A percentile compares a stretch with the other conserved stretches of the same genome.
phyloP scores from a whole-genome alignment of 2,888 invertebrate species.

The Acronicta psi region DNA sequence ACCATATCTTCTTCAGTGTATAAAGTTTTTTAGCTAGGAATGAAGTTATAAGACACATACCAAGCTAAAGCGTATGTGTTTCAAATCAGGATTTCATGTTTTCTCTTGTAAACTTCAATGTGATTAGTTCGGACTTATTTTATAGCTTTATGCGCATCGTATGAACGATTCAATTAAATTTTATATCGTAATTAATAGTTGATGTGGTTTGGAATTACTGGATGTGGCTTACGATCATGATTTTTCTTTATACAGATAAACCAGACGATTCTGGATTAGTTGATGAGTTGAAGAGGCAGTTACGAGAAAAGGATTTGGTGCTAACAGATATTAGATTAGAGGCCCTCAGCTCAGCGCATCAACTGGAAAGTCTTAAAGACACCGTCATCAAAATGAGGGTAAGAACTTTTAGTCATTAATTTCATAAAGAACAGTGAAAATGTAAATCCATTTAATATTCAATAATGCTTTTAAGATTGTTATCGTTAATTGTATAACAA shows the following conservation, averaged over 20 bases:
- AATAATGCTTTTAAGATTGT: slow-evolving; percentile 30
- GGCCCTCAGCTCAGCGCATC: slow-evolving; percentile 98
- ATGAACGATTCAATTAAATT: slow-evolving; percentile 29
- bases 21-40: too few species aligned
- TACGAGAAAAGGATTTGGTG: slow-evolving; percentile 98
- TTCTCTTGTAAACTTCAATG: slow-evolving; percentile 28
- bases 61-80: neutral
- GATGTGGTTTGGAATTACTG: slow-evolving; percentile 24
- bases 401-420: slow-evolving; percentile 59
- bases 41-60: neutral
- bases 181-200: slow-evolving; percentile 37
- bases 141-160: slow-evolving; percentile 21
- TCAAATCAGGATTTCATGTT: slow-evolving; percentile 4
- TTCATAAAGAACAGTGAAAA: too few species aligned
- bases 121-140: slow-evolving; percentile 15
- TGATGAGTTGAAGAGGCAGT: slow-evolving; percentile 96
- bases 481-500: slow-evolving; percentile 37
- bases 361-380: slow-evolving; percentile 98
- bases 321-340: slow-evolving; percentile 98
- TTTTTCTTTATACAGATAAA: slow-evolving; percentile 82
- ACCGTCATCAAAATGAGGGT: slow-evolving; percentile 99
- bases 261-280: slow-evolving; percentile 86
- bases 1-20: too few species aligned
- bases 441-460: slow-evolving; percentile 20
- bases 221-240: slow-evolving; percentile 29